Conservation (phyloP, 2,113 vertebrate genomes). For the Oncorhynchus tshawytscha region DNA sequence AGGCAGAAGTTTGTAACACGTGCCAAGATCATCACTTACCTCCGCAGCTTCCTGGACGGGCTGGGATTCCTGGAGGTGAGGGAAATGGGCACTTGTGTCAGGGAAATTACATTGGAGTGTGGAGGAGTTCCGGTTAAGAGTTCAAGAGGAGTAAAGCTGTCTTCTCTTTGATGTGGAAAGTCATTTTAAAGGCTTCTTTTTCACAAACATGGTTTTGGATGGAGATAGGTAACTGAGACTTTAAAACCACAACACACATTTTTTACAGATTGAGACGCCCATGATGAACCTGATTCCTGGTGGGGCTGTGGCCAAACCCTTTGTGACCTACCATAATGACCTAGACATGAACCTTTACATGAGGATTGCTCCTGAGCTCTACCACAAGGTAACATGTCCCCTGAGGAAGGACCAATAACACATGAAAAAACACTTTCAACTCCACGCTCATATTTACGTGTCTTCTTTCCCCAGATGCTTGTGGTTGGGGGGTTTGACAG, state of each 20-base stretch:
- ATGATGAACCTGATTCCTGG: conserved; percentile 99
- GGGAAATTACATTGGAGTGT: too few relatives aligned
- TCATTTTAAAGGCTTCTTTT: background rate
- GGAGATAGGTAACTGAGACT: background rate
- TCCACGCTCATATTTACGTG: background rate
- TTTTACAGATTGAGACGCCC: conserved; percentile 90
- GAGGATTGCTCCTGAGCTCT: conserved; percentile 97
- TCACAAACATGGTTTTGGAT: background rate
- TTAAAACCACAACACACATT: background rate
- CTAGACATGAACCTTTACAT: conserved; percentile 97
- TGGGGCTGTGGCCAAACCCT: conserved; percentile 93
- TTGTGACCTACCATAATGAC: conserved; percentile 95
- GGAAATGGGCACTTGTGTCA: background rate
- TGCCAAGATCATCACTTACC: conserved; percentile 92
- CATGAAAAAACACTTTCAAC: background rate
- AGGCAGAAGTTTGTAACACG: conserved; percentile 92
- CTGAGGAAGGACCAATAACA: background rate
- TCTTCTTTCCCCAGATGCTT: conserved; percentile 80
- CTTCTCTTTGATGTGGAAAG: background rate
- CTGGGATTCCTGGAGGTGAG: conserved; percentile 94
- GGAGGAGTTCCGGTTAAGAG: too few relatives aligned
- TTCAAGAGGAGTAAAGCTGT: too few relatives aligned
- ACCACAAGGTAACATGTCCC: conserved; percentile 85
- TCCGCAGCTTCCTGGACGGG: conserved; percentile 90
- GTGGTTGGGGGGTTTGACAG: conserved; percentile 96